Evolutionary conservation across 1,140 invertebrate genomes (phyloP).

Genomic region (Oreohelix idahoensis): DNA sequence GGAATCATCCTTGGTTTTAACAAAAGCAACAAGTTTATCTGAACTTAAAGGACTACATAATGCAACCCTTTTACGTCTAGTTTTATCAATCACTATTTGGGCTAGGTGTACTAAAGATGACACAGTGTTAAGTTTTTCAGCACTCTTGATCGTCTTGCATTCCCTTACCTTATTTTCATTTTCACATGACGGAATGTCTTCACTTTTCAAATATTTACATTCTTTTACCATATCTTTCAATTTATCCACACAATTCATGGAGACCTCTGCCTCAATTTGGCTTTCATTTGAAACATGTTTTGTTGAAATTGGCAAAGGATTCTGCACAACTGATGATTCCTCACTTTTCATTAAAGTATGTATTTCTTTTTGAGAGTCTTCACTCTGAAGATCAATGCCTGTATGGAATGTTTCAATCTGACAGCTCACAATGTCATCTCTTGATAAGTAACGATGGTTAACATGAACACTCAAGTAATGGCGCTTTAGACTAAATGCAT

Average conservation of each 20-base stretch:
- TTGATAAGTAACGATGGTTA: constrained; percentile 74
- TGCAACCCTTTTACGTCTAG: not conserved
- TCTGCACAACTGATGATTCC: not conserved
- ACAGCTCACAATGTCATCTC: constrained; percentile 63
- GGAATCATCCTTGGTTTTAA: not conserved
- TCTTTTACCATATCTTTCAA: not conserved
- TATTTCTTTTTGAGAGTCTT: not conserved
- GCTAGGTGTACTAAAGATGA: not conserved
- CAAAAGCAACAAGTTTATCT: not conserved
- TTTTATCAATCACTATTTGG: not conserved
- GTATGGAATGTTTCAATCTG: constrained; percentile 48
- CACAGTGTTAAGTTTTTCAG: not conserved
- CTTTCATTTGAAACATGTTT: not conserved
- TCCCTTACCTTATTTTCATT: not conserved
- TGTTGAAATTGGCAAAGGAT: not conserved
- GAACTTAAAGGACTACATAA: not conserved
- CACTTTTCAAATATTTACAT: not conserved
- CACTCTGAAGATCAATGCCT: not conserved
- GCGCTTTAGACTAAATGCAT: constrained; percentile 76
- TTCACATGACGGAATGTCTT: not conserved
- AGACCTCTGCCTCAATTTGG: not conserved
- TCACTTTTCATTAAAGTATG: not conserved
- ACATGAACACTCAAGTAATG: constrained; percentile 77
- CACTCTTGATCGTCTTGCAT: not conserved
- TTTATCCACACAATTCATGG: not conserved